Conservation (phyloP, 1,140 invertebrate genomes). For the Harlomillsia oculata region DNA sequence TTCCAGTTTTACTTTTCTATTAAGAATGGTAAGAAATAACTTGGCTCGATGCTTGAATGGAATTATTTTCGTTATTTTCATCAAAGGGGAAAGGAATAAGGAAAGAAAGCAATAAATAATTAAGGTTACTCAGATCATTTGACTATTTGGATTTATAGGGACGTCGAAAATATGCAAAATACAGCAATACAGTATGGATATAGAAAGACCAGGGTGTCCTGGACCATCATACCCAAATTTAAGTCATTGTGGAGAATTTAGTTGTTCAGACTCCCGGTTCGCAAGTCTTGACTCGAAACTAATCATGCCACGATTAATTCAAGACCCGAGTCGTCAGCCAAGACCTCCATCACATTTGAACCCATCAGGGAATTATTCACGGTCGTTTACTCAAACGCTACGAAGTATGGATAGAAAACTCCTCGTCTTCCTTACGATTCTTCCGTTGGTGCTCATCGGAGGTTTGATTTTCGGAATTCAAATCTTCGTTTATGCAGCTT, state of each 20-base stretch:
- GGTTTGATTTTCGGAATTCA: slow-evolving; percentile 14
- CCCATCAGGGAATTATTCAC: no score
- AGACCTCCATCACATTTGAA: no score
- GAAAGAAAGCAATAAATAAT: no score
- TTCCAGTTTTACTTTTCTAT: slow-evolving; percentile 20
- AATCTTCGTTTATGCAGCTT: slow-evolving; percentile 14
- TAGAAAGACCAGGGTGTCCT: slow-evolving; percentile 3
- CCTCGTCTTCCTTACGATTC: slow-evolving; percentile 14
- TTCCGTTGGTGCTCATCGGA: slow-evolving; percentile 18
- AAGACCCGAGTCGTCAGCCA: no score
- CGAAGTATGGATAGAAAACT: neutral
- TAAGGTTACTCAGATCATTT: neutral
- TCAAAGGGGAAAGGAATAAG: no score
- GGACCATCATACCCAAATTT: neutral
- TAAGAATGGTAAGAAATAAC: slow-evolving; percentile 1
- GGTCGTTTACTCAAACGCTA: neutral
- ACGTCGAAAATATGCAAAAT: slow-evolving; percentile 6
- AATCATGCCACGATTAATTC: no score
- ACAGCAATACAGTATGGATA: slow-evolving; percentile 18
- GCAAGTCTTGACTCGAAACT: no score
- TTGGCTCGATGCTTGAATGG: neutral
- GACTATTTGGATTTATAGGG: neutral
- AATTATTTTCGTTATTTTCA: neutral
- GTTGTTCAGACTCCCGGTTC: slow-evolving; percentile 2
- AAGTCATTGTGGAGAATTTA: slow-evolving; percentile 6